These are phyloP conservation scores for Nerophis lumbriciformis DNA, from an alignment of 2,113 vertebrate genomes.

Conservation along the genomic window DNA sequence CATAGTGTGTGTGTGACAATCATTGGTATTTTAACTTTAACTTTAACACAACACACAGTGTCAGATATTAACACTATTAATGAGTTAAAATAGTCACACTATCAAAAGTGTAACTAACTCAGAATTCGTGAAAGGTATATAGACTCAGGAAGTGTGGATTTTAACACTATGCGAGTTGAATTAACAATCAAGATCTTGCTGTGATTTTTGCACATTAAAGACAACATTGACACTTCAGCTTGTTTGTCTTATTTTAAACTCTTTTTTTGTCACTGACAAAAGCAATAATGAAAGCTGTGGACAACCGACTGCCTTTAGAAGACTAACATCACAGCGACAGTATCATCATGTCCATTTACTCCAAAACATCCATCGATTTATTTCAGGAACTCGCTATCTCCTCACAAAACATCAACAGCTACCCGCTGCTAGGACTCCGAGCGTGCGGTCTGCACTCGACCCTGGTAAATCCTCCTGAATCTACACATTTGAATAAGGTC, in stretches of 20 bases:
- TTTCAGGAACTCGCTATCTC: conserved; percentile 24
- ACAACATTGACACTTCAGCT: no score
- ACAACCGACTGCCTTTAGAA: conserved; percentile 32
- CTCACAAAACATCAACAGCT: conserved; percentile 12
- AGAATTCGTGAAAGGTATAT: no score
- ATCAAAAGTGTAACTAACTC: no score
- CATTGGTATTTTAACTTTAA: no score
- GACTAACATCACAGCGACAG: conserved; percentile 37
- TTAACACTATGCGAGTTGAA: no score
- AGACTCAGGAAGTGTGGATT: no score
- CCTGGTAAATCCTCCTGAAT: not conserved
- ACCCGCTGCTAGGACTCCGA: conserved; percentile 17
- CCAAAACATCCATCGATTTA: conserved; percentile 43
- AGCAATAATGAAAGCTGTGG: conserved; percentile 22
- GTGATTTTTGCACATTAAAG: no score
- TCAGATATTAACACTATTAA: no score
- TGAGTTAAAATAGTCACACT: no score
- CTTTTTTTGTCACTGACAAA: conserved; percentile 13
- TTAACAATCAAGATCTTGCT: no score
- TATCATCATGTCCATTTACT: conserved; percentile 46
- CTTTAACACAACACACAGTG: no score
- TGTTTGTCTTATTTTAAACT: not conserved
- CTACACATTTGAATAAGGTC: conserved; percentile 8
- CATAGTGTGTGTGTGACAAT: no score
- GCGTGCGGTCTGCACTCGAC: conserved; percentile 17